Conservation (phyloP, 2,888 invertebrate genomes). For the Platyscelio sp. region DNA sequence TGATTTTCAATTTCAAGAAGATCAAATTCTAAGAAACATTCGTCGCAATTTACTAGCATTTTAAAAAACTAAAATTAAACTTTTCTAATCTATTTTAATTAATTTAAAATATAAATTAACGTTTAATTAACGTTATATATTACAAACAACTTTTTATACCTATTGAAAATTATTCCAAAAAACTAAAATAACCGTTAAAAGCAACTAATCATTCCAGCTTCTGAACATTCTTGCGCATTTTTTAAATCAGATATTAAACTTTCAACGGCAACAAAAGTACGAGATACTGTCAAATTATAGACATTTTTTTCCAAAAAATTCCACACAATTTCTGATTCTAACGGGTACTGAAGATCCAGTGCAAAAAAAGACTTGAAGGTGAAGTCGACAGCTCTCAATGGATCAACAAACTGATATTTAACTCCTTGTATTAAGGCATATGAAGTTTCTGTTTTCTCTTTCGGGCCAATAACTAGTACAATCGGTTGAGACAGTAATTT, state of each 20-base stretch:
- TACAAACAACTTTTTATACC: neutral
- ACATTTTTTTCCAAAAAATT: conserved; percentile 1
- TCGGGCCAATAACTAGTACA: neutral
- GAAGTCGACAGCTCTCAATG: neutral
- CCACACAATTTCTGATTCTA: neutral
- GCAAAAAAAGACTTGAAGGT: conserved; percentile 6
- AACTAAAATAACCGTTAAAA: neutral
- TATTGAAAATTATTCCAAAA: neutral
- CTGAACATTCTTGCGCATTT: neutral
- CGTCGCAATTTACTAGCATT: conserved; percentile 13
- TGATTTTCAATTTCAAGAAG: neutral
- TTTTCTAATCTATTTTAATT: neutral
- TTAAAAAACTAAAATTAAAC: neutral
- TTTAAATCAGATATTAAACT: conserved; percentile 21
- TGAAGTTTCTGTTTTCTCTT: neutral
- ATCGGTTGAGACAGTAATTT: neutral
- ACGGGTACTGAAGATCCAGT: neutral
- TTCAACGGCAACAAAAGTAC: conserved; percentile 4
- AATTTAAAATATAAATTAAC: neutral
- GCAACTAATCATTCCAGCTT: neutral
- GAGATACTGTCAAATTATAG: conserved; percentile 9
- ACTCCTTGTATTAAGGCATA: neutral
- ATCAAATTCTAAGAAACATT: neutral
- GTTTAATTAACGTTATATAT: neutral
- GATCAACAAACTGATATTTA: neutral